Evolutionary conservation across 2,888 invertebrate genomes (phyloP), one percentile per base, ranked within the genome.

Genomic region (Pristionchus mayeri): DNA sequence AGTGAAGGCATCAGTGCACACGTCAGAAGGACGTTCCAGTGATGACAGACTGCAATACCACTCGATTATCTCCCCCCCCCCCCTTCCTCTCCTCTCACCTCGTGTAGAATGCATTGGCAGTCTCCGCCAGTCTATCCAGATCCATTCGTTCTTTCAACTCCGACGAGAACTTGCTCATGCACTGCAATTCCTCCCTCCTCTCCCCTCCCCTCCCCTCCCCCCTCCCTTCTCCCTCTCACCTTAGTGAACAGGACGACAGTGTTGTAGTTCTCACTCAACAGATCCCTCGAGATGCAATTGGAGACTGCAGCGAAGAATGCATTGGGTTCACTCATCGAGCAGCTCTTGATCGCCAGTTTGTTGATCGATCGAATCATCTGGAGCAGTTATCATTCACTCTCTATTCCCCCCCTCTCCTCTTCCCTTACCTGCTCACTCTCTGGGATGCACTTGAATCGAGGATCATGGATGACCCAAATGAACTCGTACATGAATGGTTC

Each of bases 291-390:
- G 40, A 80, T 80, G 24, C 80, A 80, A 34, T 57, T 80, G 27
- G 40, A 13, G n/a, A 80, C 37, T 24, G 80, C 80, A 24, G 40
- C n/a, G 80, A 80, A 80, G 57, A 80, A 80, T 21, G 54, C 80
- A 57, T 80, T 80, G 2, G 80, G 80, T 54, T 80, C 57, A 37
- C 57, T 80, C 80, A 80, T 57, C 0, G 54, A 37, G n/a, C 80
- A 80, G 34, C 57, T 80, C 24, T 57, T 54, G 40, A 80, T 80
- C 9, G 27, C 24, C 24, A 80, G 18, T 40, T 57, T 80, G 24
- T 80, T 80, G 80, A 80, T 57, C 24, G 80, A 57, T 57, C 80
- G 54, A 11, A 40, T 80, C 11, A 57, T 30, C 80, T 80, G 37
- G n/a, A 79, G 11, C 30, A 63, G 30, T 13, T 6, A 78, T 24